phyloP scores from a whole-genome alignment of 2,888 invertebrate species.

The Rutpela maculata region DNA sequence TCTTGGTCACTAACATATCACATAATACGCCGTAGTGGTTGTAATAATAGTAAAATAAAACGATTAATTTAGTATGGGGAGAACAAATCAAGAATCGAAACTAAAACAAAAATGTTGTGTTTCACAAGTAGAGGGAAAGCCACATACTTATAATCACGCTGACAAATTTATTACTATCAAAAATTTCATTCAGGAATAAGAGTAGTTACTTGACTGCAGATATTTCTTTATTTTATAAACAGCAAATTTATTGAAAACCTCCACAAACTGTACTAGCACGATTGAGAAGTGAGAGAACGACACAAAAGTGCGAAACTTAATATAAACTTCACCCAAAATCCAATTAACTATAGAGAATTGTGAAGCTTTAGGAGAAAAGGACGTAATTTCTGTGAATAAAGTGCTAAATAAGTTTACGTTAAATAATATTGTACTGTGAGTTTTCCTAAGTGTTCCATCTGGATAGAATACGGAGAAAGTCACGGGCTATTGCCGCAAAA shows the following conservation, averaged over 20 bases:
- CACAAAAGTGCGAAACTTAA: not conserved
- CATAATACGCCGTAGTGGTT: too few species aligned
- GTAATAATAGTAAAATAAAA: too few species aligned
- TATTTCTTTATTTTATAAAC: not conserved
- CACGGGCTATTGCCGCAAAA: conserved; percentile 90
- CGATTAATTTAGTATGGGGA: too few species aligned
- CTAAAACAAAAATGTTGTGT: too few species aligned
- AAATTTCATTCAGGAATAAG: too few species aligned
- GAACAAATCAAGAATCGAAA: too few species aligned
- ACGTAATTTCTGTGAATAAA: conserved; percentile 10
- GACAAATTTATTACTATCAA: too few species aligned
- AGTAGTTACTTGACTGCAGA: too few species aligned
- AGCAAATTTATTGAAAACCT: conserved; percentile 12
- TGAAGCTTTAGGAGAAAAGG: conserved; percentile 1
- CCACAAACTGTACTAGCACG: not conserved
- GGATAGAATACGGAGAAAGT: conserved; percentile 90
- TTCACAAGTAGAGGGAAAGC: too few species aligned
- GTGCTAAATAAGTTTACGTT: conserved; percentile 7
- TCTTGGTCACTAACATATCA: too few species aligned
- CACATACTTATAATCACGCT: too few species aligned
- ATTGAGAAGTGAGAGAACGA: not conserved
- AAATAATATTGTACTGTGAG: conserved; percentile 8
- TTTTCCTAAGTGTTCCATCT: conserved; percentile 70
- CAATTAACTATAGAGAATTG: conserved; percentile 6
- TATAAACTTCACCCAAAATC: conserved; percentile 2